phyloP scores from a whole-genome alignment of 2,797 vertebrate genomes.

The Serranus cabrilla region DNA sequence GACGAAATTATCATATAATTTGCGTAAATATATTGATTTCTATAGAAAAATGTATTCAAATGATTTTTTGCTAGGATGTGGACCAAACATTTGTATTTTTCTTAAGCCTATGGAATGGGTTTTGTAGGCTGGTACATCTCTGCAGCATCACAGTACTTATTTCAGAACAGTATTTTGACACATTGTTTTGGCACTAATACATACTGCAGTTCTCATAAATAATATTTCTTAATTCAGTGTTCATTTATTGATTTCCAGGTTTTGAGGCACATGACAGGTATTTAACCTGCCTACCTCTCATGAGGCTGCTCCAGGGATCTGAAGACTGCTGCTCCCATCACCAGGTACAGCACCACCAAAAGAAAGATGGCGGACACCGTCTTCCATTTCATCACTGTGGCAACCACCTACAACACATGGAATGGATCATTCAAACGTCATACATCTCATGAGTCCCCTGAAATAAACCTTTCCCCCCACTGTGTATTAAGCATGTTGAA shows the following conservation, averaged over 20 bases:
- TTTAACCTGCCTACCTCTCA: slow-evolving; percentile 85
- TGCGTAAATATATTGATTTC: too few species aligned
- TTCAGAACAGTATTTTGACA: too few species aligned
- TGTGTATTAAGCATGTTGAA: neutral
- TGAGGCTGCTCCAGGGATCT: slow-evolving; percentile 95
- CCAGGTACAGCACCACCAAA: slow-evolving; percentile 95
- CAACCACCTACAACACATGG: slow-evolving; percentile 80
- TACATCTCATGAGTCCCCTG: neutral
- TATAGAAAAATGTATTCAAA: too few species aligned
- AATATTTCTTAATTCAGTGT: too few species aligned
- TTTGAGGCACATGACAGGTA: neutral
- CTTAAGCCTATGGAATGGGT: too few species aligned
- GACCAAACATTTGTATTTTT: too few species aligned
- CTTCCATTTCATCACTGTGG: slow-evolving; percentile 99
- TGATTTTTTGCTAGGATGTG: too few species aligned
- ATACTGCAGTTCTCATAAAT: too few species aligned
- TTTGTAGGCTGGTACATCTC: too few species aligned
- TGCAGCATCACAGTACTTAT: too few species aligned
- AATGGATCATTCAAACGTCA: slow-evolving; percentile 53
- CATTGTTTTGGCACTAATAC: too few species aligned
- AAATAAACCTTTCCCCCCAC: neutral
- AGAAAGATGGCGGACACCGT: slow-evolving; percentile 95
- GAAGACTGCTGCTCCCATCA: slow-evolving; percentile 96
- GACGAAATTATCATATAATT: too few species aligned
- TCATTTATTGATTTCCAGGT: neutral